A percentile compares a stretch with the other conserved stretches of the same genome.
Evolutionary conservation across 2,888 invertebrate genomes (phyloP).

Genomic region (Fissipunctia ypsillon): DNA sequence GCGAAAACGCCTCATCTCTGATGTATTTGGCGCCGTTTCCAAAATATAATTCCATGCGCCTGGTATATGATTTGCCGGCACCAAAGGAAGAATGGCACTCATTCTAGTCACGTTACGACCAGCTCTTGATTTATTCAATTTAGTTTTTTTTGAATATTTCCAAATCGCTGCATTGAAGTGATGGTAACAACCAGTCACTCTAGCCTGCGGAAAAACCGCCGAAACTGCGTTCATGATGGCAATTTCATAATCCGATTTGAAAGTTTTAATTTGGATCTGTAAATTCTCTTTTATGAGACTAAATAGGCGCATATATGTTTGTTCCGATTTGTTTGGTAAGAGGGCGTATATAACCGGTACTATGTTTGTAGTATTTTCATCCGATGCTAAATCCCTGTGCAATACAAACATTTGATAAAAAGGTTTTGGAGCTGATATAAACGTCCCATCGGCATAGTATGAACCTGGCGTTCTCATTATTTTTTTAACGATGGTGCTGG

Average conservation of each 20-base stretch:
- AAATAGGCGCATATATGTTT: slow-evolving; percentile 23
- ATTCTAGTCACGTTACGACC: slow-evolving; percentile 36
- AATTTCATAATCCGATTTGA: slow-evolving; percentile 48
- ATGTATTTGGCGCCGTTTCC: slow-evolving; percentile 24
- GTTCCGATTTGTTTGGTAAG: slow-evolving; percentile 32
- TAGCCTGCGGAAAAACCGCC: slow-evolving; percentile 38
- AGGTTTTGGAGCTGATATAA: slow-evolving; percentile 37
- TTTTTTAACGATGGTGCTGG: slow-evolving; percentile 34
- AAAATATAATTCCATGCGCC: slow-evolving; percentile 41
- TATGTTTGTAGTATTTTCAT: slow-evolving; percentile 37
- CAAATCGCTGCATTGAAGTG: too few relatives aligned
- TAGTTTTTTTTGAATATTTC: too few relatives aligned
- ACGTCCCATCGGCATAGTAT: slow-evolving; percentile 41
- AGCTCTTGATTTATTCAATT: too few relatives aligned
- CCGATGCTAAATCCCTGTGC: slow-evolving; percentile 37
- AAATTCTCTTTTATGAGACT: too few relatives aligned
- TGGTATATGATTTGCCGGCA: slow-evolving; percentile 42
- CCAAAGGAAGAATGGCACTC: slow-evolving; percentile 38
- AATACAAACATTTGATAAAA: slow-evolving; percentile 45
- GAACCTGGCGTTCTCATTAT: slow-evolving; percentile 33
- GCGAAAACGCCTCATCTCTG: slow-evolving; percentile 44
- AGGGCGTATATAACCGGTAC: slow-evolving; percentile 24
- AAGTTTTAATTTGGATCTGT: slow-evolving; percentile 30
- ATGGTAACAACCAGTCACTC: slow-evolving; percentile 9
- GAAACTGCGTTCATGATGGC: slow-evolving; percentile 37